Evolutionary conservation across 1,140 invertebrate genomes (phyloP).

Genomic region (Harpegnathos saltator): DNA sequence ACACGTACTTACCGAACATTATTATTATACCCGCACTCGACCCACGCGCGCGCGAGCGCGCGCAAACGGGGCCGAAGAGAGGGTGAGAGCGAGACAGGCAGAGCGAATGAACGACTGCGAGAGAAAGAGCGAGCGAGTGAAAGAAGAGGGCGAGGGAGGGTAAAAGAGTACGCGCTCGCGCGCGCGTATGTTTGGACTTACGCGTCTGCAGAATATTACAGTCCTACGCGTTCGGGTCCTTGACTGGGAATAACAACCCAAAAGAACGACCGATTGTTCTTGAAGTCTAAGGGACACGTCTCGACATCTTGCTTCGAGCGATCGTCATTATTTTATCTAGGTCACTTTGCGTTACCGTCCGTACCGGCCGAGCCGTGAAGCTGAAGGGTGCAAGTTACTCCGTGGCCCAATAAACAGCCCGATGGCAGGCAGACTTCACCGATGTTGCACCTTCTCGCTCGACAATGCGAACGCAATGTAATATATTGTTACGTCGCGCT

Average conservation of each 20-base stretch:
- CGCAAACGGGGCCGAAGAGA: not conserved
- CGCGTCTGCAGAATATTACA: slow-evolving; percentile 2
- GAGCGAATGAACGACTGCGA: not conserved
- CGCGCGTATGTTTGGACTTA: slow-evolving; percentile 29
- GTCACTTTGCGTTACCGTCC: too few relatives aligned
- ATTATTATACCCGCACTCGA: slow-evolving; percentile 80
- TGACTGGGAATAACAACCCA: not conserved
- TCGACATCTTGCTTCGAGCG: too few relatives aligned
- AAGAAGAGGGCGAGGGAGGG: not conserved
- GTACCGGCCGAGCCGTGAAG: too few relatives aligned
- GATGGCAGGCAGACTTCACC: too few relatives aligned
- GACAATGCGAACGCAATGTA: too few relatives aligned
- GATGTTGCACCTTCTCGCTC: too few relatives aligned
- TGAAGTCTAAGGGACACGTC: not conserved
- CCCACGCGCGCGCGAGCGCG: slow-evolving; percentile 50
- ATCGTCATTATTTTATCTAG: too few relatives aligned
- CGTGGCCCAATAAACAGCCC: too few relatives aligned
- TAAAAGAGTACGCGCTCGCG: not conserved
- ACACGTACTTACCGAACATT: slow-evolving; percentile 85
- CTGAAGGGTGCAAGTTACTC: too few relatives aligned
- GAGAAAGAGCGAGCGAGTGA: too few relatives aligned
- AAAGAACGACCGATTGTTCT: not conserved
- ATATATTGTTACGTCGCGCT: too few relatives aligned
- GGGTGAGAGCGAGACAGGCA: not conserved
- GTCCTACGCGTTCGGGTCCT: not conserved